Evolutionary conservation across 2,888 invertebrate species (phyloP).

Genomic region (Glomeris marginata): DNA sequence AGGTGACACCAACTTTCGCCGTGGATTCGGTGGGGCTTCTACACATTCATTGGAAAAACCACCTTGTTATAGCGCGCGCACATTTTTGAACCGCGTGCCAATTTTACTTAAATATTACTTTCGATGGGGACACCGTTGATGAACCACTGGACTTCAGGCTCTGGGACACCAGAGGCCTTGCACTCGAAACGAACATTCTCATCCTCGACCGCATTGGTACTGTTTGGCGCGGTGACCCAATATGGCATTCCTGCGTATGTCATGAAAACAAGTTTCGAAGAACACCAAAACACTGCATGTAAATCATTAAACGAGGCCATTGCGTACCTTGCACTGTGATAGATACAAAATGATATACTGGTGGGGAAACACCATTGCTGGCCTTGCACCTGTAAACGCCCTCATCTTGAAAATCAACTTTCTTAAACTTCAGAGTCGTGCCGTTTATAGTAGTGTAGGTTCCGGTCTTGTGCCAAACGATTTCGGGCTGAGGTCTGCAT

Average conservation of each 20-base stretch:
- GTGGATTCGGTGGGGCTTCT: slow-evolving; percentile 46
- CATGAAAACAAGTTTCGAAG: no score
- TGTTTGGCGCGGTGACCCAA: slow-evolving; percentile 77
- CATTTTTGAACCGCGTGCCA: no score
- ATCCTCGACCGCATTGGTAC: slow-evolving; percentile 75
- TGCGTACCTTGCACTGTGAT: slow-evolving; percentile 39
- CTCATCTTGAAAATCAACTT: slow-evolving; percentile 72
- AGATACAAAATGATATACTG: slow-evolving; percentile 68
- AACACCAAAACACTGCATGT: no score
- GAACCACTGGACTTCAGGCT: slow-evolving; percentile 87
- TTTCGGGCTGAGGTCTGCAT: slow-evolving; percentile 76
- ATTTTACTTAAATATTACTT: slow-evolving; percentile 22
- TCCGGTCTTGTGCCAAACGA: slow-evolving; percentile 53
- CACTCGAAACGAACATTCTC: slow-evolving; percentile 76
- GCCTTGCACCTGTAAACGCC: slow-evolving; percentile 89
- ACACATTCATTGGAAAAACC: slow-evolving; percentile 10
- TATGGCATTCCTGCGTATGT: no score
- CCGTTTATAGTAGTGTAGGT: no score
- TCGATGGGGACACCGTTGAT: slow-evolving; percentile 66
- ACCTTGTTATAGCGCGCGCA: neutral
- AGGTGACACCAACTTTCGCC: slow-evolving; percentile 46
- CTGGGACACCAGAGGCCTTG: slow-evolving; percentile 74
- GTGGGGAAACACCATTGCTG: slow-evolving; percentile 75
- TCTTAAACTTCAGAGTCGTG: slow-evolving; percentile 75
- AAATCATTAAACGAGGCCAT: no score